Conservation (phyloP, 2,797 vertebrate species). For the Synaphobranchus kaupii region DNA sequence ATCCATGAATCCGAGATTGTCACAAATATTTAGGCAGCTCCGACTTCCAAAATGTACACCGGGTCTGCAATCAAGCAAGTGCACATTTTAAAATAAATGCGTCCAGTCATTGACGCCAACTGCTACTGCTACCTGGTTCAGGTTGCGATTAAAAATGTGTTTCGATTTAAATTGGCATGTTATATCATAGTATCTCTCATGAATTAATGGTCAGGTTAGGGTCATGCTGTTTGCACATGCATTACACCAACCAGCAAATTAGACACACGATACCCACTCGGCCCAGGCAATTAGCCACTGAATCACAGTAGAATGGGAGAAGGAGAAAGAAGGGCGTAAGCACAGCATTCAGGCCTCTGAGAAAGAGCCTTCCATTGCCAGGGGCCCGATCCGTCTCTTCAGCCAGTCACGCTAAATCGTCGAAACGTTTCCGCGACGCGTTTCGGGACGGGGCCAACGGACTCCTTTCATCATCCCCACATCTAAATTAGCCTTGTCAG, state of each 20-base stretch:
- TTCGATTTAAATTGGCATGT: neutral
- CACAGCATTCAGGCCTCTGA: neutral
- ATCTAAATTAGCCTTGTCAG: slow-evolving; percentile 72
- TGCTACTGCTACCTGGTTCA: neutral
- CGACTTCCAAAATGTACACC: neutral
- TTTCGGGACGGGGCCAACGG: slow-evolving; percentile 58
- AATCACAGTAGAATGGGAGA: neutral
- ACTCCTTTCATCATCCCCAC: slow-evolving; percentile 67
- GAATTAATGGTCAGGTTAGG: neutral
- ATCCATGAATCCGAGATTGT: neutral
- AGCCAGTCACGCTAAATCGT: slow-evolving; percentile 69
- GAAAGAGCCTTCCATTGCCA: slow-evolving; percentile 39
- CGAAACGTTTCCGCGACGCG: slow-evolving; percentile 67
- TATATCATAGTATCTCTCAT: neutral
- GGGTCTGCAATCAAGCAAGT: neutral
- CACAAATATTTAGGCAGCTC: neutral
- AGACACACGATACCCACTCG: too few relatives aligned
- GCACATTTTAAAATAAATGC: neutral
- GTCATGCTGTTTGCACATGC: neutral
- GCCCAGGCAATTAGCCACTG: neutral
- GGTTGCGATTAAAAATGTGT: neutral
- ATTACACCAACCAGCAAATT: neutral
- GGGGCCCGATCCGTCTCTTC: slow-evolving; percentile 67
- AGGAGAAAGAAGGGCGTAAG: neutral
- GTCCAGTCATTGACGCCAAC: neutral